Percentiles rank a stretch among this genome's conserved stretches.
Conservation (phyloP, 2,797 vertebrate species). For the Alosa sapidissima region DNA sequence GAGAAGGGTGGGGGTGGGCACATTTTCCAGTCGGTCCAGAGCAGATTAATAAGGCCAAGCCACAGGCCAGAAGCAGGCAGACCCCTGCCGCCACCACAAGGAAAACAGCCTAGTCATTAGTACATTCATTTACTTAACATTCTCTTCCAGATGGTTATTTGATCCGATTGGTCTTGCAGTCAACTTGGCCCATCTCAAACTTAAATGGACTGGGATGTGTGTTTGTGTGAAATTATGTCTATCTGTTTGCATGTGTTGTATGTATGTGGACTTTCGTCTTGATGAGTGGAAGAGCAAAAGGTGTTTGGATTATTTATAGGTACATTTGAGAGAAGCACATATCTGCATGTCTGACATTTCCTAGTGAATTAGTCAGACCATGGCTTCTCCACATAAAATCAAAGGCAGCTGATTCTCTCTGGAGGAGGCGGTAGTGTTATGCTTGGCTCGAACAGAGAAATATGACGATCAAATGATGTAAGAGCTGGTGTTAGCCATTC, state of each 20-base stretch:
- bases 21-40: neutral
- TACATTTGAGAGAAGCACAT: neutral
- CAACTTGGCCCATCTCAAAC: neutral
- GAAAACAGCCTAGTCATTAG: neutral
- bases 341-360: slow-evolving; percentile 23
- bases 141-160: slow-evolving; percentile 4
- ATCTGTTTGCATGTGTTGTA: neutral
- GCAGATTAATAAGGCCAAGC: slow-evolving; percentile 1
- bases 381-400: neutral
- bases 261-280: neutral
- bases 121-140: slow-evolving; percentile 3
- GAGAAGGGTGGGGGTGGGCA: neutral
- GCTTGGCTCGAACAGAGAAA: neutral
- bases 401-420: slow-evolving; percentile 12
- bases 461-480: slow-evolving; percentile 21
- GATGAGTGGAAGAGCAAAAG: neutral
- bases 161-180: slow-evolving; percentile 2
- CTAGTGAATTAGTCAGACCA: slow-evolving; percentile 17
- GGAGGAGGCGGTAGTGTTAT: neutral
- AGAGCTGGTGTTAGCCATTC: slow-evolving; percentile 21
- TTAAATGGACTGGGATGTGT: neutral
- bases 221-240: neutral
- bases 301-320: neutral
- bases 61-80: neutral
- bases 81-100: neutral